Percentiles rank a stretch among this genome's conserved stretches.
Evolutionary conservation across 1,140 invertebrate species (phyloP).

Genomic region (Drosophila serrata): DNA sequence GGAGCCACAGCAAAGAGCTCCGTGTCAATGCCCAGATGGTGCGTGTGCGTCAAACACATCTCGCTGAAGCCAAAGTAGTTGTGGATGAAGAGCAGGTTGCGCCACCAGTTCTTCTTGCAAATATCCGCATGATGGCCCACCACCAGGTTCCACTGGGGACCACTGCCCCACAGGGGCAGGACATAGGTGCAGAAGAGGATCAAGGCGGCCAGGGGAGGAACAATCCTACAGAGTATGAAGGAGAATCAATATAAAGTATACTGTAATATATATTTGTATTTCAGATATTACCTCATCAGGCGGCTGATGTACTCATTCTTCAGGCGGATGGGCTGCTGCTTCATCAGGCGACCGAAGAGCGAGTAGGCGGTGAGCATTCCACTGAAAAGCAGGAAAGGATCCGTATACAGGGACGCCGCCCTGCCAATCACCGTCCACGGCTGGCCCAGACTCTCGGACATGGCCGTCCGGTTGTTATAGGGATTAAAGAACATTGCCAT

Average conservation of each 20-base stretch:
- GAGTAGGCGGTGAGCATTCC: slow-evolving; percentile 88
- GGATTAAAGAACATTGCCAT: slow-evolving; percentile 89
- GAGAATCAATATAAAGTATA: no score
- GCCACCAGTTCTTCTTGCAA: slow-evolving; percentile 88
- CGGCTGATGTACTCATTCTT: slow-evolving; percentile 88
- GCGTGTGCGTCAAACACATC: slow-evolving; percentile 90
- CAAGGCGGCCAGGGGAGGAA: slow-evolving; percentile 88
- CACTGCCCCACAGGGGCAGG: slow-evolving; percentile 87
- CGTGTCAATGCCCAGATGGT: slow-evolving; percentile 93
- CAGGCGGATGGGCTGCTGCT: slow-evolving; percentile 86
- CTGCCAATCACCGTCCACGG: slow-evolving; percentile 88
- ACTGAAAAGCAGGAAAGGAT: slow-evolving; percentile 89
- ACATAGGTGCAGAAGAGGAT: slow-evolving; percentile 89
- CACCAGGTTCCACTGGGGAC: slow-evolving; percentile 89
- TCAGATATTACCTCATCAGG: slow-evolving; percentile 86
- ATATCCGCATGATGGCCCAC: slow-evolving; percentile 88
- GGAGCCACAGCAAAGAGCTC: slow-evolving; percentile 92
- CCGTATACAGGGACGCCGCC: slow-evolving; percentile 89
- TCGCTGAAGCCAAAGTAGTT: slow-evolving; percentile 90
- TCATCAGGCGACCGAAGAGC: slow-evolving; percentile 87
- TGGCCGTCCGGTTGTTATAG: slow-evolving; percentile 88
- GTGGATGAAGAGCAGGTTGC: slow-evolving; percentile 88
- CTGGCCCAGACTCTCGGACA: slow-evolving; percentile 88
- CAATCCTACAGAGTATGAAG: slow-evolving; percentile 85
- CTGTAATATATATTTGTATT: accelerated